Evolutionary conservation across 53 echinoderm and acorn worm genomes (phyloP).

Genomic region (Hippasteria phrygiana): DNA sequence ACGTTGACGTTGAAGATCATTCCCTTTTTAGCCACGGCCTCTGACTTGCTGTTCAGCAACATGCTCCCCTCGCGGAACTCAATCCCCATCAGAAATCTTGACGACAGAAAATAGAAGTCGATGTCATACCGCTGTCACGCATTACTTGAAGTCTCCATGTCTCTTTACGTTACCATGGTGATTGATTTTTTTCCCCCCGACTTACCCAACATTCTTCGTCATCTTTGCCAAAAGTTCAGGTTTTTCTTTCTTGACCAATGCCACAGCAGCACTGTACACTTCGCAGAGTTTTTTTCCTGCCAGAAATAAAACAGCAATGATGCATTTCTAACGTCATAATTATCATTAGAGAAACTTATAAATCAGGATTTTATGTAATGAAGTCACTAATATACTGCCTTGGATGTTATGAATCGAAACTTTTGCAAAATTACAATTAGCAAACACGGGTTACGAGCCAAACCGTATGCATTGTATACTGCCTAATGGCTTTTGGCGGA

Average conservation of each 20-base stretch:
- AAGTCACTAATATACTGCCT: too few species aligned
- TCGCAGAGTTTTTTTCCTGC: constrained; percentile 84
- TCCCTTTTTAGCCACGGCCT: constrained; percentile 80
- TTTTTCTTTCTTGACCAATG: constrained; percentile 84
- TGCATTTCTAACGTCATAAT: too few species aligned
- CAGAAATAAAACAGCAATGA: too few species aligned
- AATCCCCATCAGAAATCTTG: constrained; percentile 94
- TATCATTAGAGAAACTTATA: too few species aligned
- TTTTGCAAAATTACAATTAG: too few species aligned
- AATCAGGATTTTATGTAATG: too few species aligned
- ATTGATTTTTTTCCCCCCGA: too few species aligned
- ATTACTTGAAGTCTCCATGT: background rate
- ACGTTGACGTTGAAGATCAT: constrained; percentile 98
- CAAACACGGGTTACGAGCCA: too few species aligned
- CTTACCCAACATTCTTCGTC: constrained; percentile 98
- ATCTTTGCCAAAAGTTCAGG: constrained; percentile 77
- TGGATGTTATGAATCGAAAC: too few species aligned
- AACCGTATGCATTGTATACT: too few species aligned
- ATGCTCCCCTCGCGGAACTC: constrained; percentile 97
- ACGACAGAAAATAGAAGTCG: too few species aligned
- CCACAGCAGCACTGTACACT: constrained; percentile 79
- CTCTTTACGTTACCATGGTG: background rate
- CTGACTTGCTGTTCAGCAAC: constrained; percentile 92
- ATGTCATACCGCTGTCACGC: background rate
- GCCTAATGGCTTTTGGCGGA: too few species aligned